Conservation (phyloP, 2,888 invertebrate genomes). For the Ommatoiulus sabulosus region DNA sequence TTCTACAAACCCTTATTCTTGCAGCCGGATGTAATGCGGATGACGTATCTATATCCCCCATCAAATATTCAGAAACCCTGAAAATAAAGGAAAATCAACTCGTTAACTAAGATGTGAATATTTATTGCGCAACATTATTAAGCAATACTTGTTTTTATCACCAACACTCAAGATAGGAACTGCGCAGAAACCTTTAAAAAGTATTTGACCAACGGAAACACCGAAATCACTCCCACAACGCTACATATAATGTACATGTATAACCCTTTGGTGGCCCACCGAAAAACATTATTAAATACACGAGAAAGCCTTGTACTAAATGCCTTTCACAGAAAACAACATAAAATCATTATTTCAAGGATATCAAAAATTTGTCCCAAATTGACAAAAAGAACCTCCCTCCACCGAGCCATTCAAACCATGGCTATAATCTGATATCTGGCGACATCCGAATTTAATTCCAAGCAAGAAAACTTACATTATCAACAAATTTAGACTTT, state of each 20-base stretch:
- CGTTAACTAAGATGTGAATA: not conserved
- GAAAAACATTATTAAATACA: not conserved
- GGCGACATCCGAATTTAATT: not conserved
- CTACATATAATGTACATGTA: no score
- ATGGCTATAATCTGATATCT: not conserved
- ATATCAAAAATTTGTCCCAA: conserved; percentile 23
- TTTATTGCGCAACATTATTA: not conserved
- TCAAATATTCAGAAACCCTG: conserved; percentile 71
- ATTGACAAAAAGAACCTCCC: not conserved
- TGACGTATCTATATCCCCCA: conserved; percentile 69
- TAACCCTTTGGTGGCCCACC: conserved; percentile 44
- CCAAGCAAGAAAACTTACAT: not conserved
- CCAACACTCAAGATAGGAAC: not conserved
- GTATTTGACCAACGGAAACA: not conserved
- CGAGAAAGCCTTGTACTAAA: conserved; percentile 30
- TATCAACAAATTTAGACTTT: conserved; percentile 11
- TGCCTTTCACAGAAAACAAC: conserved; percentile 10
- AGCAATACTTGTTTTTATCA: not conserved
- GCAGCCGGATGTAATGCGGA: conserved; percentile 62
- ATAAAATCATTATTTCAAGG: conserved; percentile 31
- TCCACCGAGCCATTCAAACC: not conserved
- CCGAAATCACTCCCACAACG: conserved; percentile 2
- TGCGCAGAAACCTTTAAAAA: not conserved
- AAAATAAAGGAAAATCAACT: conserved; percentile 58
- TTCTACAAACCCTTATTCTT: conserved; percentile 67